Evolutionary conservation across 2,797 vertebrate genomes (phyloP), one percentile per base, ranked within the genome.

Genomic region (Karalla daura): DNA sequence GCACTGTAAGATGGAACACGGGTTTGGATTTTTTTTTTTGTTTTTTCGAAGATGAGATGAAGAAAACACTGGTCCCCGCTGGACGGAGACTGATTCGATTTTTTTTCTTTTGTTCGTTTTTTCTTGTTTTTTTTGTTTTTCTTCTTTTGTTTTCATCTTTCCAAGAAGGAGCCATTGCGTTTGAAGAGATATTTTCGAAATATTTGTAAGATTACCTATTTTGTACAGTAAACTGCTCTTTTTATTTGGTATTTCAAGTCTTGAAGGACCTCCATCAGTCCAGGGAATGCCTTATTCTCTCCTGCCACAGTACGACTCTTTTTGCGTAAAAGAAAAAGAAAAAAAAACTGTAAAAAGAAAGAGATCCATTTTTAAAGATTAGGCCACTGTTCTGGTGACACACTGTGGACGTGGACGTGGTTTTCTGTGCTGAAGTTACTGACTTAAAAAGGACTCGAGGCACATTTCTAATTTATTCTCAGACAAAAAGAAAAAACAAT

Each of bases 201-300:
- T 90, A 89, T 89, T 89, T 91, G 92, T 90, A 91, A 93, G 88
- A 93, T 92, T 66, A 90, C 86, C 90, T 92, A 93, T 94, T 94
- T 94, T 93, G 91, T 93, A 93, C 91, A 94, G 91, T 88, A 87
- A 78, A 87, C 84, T 83, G 71, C 85, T 90, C 80, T 87, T 88
- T 90, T 91, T 88, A 72, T 86, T 91, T 90, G 76, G 66, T 89
- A 75, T 86, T 81, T 89, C 78, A 85, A 84, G 80, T 90, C 88
- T 90, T 89, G 86, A 90, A 91, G 89, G 87, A 92, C 90, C 89
- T 90, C 86, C 78, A 86, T 90, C 90, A 89, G 91, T 90, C 88
- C 91, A 84, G 89, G 87, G 90, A 92, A 92, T 91, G 92, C 93
- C 92, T 94, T 93, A 93, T 87, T 88, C 87, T 91, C 88, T 91